phyloP scores from a whole-genome alignment of 2,888 invertebrate genomes.

The Acrobasis consociella region DNA sequence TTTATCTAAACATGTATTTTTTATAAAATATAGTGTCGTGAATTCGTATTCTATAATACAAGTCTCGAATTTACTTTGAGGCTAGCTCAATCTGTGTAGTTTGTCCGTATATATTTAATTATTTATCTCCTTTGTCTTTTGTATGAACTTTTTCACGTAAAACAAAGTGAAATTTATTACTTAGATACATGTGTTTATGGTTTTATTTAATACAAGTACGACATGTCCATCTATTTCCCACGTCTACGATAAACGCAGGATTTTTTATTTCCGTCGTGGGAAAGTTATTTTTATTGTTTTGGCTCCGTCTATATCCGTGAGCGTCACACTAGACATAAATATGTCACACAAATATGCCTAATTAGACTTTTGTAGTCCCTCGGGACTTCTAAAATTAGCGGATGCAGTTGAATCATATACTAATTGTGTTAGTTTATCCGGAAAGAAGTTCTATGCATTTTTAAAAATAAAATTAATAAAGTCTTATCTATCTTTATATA shows the following conservation, averaged over 20 bases:
- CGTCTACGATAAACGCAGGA: neutral
- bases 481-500: too few relatives aligned
- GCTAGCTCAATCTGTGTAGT: too few relatives aligned
- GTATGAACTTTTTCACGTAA: too few relatives aligned
- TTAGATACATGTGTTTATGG: neutral
- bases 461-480: too few relatives aligned
- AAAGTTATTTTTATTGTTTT: constrained; percentile 20
- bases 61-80: too few relatives aligned
- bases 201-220: neutral
- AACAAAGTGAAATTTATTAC: too few relatives aligned
- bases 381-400: constrained; percentile 11
- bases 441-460: too few relatives aligned
- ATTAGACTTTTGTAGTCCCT: constrained; percentile 5
- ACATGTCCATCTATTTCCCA: neutral
- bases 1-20: too few relatives aligned
- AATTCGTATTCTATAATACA: too few relatives aligned
- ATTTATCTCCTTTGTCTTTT: too few relatives aligned
- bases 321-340: constrained; percentile 13
- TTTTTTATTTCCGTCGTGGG: constrained; percentile 19
- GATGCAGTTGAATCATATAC: constrained; percentile 5
- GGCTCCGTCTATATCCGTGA: neutral
- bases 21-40: too few relatives aligned
- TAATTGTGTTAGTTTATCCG: constrained; percentile 1
- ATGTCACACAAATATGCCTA: constrained; percentile 18
- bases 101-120: too few relatives aligned